Conservation (phyloP, 2,113 vertebrate genomes). For the Hippocampus guttulatus region DNA sequence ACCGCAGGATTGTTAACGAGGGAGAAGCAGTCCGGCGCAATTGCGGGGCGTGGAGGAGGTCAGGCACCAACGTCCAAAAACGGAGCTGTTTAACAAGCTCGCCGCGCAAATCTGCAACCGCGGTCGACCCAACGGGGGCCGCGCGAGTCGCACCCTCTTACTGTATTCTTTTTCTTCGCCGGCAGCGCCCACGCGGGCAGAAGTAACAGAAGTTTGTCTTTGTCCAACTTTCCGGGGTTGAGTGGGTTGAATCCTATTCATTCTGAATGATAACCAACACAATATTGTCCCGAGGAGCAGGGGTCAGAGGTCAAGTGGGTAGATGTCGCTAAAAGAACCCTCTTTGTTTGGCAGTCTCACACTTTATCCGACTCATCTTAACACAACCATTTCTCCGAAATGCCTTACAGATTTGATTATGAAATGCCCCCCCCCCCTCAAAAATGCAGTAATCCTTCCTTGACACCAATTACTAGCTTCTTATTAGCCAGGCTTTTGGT, state of each 20-base stretch:
- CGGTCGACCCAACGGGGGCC: background rate
- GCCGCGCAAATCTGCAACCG: background rate
- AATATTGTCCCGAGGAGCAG: background rate
- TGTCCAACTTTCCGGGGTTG: background rate
- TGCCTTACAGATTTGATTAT: too few species aligned
- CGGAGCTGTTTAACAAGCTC: background rate
- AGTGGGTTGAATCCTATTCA: background rate
- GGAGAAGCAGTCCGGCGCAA: background rate
- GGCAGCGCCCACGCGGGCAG: background rate
- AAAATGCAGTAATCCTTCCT: too few species aligned
- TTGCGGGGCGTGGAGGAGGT: background rate
- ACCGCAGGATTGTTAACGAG: slow-evolving; percentile 6
- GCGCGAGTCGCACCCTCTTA: background rate
- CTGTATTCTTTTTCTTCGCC: background rate
- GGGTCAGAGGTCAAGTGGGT: too few species aligned
- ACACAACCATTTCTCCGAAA: too few species aligned
- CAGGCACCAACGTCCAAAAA: background rate
- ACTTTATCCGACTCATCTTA: too few species aligned
- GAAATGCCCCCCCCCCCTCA: too few species aligned
- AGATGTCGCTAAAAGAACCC: too few species aligned
- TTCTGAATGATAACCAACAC: background rate
- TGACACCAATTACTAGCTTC: too few species aligned
- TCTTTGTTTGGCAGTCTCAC: too few species aligned
- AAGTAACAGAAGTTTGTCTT: background rate
- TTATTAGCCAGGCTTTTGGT: too few species aligned